Conservation (phyloP, 2,888 invertebrate genomes). For the Amaurobius ferox region DNA sequence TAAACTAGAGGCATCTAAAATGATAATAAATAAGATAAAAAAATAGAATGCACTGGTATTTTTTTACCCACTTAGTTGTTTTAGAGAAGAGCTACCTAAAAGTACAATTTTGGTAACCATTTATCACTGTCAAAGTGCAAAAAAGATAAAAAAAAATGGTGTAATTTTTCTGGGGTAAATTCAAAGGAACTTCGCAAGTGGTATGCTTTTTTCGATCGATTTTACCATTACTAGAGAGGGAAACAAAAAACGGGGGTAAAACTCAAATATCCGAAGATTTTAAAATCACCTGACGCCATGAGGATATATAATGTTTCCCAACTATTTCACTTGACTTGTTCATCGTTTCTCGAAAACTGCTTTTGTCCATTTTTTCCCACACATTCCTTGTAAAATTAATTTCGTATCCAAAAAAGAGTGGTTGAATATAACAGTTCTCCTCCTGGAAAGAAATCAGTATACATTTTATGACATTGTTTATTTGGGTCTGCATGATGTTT, state of each 20-base stretch:
- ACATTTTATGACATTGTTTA: neutral
- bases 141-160: conserved; percentile 27
- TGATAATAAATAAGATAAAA: conserved; percentile 59
- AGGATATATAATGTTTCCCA: conserved; percentile 34
- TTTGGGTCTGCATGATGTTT: neutral
- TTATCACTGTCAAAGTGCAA: conserved; percentile 70
- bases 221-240: conserved; percentile 62
- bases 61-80: conserved; percentile 40
- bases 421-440: neutral
- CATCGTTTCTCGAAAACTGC: neutral
- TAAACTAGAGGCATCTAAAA: conserved; percentile 52
- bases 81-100: conserved; percentile 51
- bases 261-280: conserved; percentile 50
- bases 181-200: conserved; percentile 60
- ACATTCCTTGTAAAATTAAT: neutral
- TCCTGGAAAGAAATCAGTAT: neutral
- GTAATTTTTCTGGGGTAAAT: conserved; percentile 65
- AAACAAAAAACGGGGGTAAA: conserved; percentile 35
- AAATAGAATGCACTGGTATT: conserved; percentile 32
- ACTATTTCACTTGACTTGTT: neutral
- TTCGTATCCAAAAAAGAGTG: neutral
- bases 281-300: conserved; percentile 41
- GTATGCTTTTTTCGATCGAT: conserved; percentile 62
- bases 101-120: conserved; percentile 67
- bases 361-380: neutral